phyloP scores from a whole-genome alignment of 2,113 vertebrate genomes.

The Grantiella picta region DNA sequence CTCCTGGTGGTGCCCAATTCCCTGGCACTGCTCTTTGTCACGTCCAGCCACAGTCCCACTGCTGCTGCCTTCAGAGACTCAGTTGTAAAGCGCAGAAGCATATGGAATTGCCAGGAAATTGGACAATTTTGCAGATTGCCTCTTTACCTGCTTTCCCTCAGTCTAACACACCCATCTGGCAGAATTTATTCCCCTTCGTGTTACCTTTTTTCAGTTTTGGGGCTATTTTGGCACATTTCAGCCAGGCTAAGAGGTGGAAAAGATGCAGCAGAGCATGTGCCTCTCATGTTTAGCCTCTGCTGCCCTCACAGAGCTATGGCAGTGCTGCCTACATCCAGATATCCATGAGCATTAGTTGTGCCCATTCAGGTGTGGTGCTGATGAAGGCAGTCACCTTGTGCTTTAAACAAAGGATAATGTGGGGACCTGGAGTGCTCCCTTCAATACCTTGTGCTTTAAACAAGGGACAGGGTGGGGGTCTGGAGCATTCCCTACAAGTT shows the following conservation, averaged over 20 bases:
- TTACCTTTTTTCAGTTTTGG: neutral
- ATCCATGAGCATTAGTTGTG: neutral
- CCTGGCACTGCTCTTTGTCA: neutral
- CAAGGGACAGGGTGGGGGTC: neutral
- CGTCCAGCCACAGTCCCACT: neutral
- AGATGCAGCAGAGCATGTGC: neutral
- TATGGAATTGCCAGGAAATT: neutral
- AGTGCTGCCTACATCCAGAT: neutral
- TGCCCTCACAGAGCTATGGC: neutral
- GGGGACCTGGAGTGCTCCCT: neutral
- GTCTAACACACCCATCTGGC: neutral
- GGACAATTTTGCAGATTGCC: neutral
- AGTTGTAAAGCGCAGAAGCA: neutral
- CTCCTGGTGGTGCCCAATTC: accelerated
- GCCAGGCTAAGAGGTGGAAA: neutral
- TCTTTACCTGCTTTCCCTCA: neutral
- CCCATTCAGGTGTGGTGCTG: neutral
- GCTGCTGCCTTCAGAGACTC: neutral
- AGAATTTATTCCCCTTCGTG: neutral
- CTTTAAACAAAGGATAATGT: neutral
- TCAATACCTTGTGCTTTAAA: neutral
- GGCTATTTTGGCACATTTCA: accelerated
- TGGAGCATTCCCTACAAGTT: neutral
- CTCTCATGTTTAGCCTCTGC: neutral
- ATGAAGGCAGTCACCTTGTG: neutral